phyloP scores from a whole-genome alignment of 2,888 invertebrate genomes.

The Callinectes sapidus region DNA sequence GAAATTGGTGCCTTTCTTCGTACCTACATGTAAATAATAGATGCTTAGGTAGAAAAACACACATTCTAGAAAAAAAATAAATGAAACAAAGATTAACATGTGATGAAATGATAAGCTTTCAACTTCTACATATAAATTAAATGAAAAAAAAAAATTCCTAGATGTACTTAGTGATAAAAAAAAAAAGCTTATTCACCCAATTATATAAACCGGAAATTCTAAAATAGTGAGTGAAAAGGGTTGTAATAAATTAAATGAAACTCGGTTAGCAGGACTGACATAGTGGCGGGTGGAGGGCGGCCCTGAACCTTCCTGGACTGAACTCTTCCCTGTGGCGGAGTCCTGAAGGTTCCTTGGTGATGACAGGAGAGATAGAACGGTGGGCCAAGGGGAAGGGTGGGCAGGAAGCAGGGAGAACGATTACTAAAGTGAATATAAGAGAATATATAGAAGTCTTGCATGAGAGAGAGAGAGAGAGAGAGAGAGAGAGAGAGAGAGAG shows the following conservation, averaged over 20 bases:
- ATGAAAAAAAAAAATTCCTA: background rate
- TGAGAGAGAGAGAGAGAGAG: constrained; percentile 34
- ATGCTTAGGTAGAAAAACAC: background rate
- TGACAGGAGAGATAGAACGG: constrained; percentile 16
- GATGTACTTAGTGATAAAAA: background rate
- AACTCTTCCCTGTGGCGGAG: background rate
- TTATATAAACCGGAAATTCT: background rate
- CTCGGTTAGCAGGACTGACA: background rate
- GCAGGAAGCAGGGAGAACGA: background rate
- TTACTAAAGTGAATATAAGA: background rate
- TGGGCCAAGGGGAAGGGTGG: background rate
- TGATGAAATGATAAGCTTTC: background rate
- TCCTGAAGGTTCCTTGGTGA: constrained; percentile 24
- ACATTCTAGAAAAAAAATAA: background rate
- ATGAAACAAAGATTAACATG: background rate
- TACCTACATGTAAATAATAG: background rate
- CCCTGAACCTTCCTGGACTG: constrained; percentile 6
- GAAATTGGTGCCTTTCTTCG: background rate
- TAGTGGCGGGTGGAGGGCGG: background rate
- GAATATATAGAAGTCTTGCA: background rate
- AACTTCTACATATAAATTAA: background rate
- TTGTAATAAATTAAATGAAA: constrained; percentile 11
- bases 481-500: constrained; percentile 26
- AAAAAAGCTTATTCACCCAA: background rate
- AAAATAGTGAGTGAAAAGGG: constrained; percentile 7